Conservation (phyloP, 2,797 vertebrate genomes). For the Myotis planiceps region DNA sequence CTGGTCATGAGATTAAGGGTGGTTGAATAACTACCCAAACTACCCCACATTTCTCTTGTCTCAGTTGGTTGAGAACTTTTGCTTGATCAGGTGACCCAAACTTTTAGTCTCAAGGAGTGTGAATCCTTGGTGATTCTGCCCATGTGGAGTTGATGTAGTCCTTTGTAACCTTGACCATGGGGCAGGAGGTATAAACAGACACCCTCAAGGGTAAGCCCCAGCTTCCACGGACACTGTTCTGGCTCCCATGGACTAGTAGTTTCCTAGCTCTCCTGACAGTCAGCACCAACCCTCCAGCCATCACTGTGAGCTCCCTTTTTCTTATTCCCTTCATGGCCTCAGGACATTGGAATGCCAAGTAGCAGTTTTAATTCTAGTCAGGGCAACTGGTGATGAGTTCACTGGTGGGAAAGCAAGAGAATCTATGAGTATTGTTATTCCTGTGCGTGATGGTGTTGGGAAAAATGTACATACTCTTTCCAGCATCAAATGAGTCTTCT, state of each 20-base stretch:
- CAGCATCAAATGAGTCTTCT: neutral
- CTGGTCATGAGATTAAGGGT: neutral
- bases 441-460: neutral
- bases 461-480: neutral
- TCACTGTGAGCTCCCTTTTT: neutral
- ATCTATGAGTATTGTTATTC: too few species aligned
- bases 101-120: neutral
- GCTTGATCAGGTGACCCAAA: neutral
- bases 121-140: neutral
- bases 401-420: neutral
- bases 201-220: too few species aligned
- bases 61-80: neutral
- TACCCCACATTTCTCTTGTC: neutral
- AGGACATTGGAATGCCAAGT: neutral
- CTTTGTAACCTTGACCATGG: neutral
- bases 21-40: neutral
- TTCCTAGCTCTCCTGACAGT: neutral
- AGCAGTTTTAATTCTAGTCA: neutral
- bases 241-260: fast-evolving
- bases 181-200: neutral
- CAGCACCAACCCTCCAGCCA: neutral
- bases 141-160: neutral
- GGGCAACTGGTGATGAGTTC: neutral
- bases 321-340: neutral
- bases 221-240: too few species aligned